Base-by-base conservation (phyloP, 2,113 vertebrate genomes). In the Alaudala cheleensis region DNA sequence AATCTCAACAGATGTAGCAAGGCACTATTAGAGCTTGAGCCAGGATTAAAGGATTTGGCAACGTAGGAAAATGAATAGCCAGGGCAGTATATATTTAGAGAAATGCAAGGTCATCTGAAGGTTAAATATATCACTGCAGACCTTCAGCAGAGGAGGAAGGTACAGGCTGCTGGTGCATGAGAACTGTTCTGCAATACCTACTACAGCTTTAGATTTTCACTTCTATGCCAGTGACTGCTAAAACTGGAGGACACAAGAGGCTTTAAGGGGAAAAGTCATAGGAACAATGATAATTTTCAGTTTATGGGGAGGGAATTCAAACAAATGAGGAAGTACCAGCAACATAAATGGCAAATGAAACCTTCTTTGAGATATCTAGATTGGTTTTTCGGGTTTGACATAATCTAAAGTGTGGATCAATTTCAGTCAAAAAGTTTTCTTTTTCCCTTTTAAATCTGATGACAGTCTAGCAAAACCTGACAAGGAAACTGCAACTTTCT, bases 41-140 rank as follows among this genome's bases (percentile, higher is more conserved):
- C 94, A 86, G 92, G 94, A 95, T 97, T 95, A 97, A 93, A 79
- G 86, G 94, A 95, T 96, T 96, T 96, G 93, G 82, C 76, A 95
- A 86, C 1, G 0, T 2, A 65, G 7, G 14, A 93, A 97, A 94
- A 96, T 88, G 15, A 94, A 96, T 74, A 92, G 88, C 62, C 20
- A 86, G 83, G 61, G 47, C 14, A 51, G 88, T 42, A 39, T 73
- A 47, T 78, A 88, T 83, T 95, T 86, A 96, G 92, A 95, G 42
- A 77, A 93, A 56, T 14, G n/a, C 67, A 86, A 96, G 82, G 90
- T 96, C 90, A 94, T 19, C 44, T 71, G 28, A 90, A 96, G 94
- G 90, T 88, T 49, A 85, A 92, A 86, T 73, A 62, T 56, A 70
- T 57, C 91, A 64, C 60, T 22, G 2, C 49, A 90, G 50, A 93